phyloP scores from a whole-genome alignment of 2,113 vertebrate species.

The Notarius lentiginosus region DNA sequence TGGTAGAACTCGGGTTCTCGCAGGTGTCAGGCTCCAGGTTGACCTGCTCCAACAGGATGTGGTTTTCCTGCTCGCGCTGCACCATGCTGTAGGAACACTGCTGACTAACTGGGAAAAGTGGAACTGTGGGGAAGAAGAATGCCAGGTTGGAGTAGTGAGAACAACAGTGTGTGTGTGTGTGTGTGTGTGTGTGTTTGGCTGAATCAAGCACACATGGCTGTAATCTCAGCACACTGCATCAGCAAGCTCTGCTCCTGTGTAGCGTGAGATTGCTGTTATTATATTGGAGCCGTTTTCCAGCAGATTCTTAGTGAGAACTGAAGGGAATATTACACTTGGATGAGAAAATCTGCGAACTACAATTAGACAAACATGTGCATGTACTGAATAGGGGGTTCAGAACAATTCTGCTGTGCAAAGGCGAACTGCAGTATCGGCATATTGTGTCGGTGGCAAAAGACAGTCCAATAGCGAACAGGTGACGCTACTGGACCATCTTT shows the following conservation, averaged over 20 bases:
- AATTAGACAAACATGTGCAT: neutral
- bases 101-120: slow-evolving; percentile 54
- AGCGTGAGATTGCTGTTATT: slow-evolving; percentile 21
- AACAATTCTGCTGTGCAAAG: neutral
- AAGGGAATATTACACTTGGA: neutral
- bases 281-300: slow-evolving; percentile 7
- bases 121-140: slow-evolving; percentile 3
- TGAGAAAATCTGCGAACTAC: neutral
- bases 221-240: slow-evolving; percentile 50
- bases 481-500: too few relatives aligned
- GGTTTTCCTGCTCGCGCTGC: slow-evolving; percentile 43
- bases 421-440: too few relatives aligned
- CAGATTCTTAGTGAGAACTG: slow-evolving; percentile 24
- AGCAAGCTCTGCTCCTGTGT: slow-evolving; percentile 24
- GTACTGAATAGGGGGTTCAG: neutral
- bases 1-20: slow-evolving; percentile 23
- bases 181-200: slow-evolving; percentile 48
- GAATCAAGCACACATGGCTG: slow-evolving; percentile 53
- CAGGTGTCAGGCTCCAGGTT: slow-evolving; percentile 48
- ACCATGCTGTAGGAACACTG: slow-evolving; percentile 43
- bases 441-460: too few relatives aligned
- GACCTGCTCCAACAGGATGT: slow-evolving; percentile 54
- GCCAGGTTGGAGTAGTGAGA: slow-evolving; percentile 10
- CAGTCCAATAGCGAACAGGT: too few relatives aligned
- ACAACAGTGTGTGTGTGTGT: slow-evolving; percentile 43